Evolutionary conservation across 2,888 invertebrate species (phyloP).

Genomic region (Amiota minor): DNA sequence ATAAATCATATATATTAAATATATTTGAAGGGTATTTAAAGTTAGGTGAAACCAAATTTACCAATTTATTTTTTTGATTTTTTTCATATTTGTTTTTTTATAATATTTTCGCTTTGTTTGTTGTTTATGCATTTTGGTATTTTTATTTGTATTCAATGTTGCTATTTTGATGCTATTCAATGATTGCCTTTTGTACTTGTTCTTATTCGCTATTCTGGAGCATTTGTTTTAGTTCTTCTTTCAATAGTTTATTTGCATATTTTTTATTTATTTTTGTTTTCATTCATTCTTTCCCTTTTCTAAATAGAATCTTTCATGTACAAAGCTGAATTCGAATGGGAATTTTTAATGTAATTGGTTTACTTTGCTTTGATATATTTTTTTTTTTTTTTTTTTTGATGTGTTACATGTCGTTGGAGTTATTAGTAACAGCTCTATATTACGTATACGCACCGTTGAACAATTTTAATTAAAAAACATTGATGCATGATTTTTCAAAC

Average conservation of each 20-base stretch:
- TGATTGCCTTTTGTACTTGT: neutral
- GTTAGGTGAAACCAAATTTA: neutral
- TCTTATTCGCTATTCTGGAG: neutral
- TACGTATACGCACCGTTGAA: conserved; percentile 57
- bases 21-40: neutral
- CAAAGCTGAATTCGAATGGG: neutral
- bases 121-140: neutral
- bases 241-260: conserved; percentile 15
- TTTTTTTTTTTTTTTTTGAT: neutral
- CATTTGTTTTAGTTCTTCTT: neutral
- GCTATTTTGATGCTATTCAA: neutral
- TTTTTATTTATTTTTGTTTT: neutral
- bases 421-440: conserved; percentile 33
- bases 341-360: conserved; percentile 2
- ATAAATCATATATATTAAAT: neutral
- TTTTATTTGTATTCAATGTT: neutral
- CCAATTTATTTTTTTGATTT: neutral
- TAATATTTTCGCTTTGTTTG: conserved; percentile 7
- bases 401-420: neutral
- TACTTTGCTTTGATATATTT: neutral
- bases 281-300: neutral
- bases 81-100: neutral
- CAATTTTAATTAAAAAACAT: conserved; percentile 28
- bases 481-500: too few species aligned
- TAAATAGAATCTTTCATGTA: neutral